These are phyloP conservation scores for Phyllopteryx taeniolatus DNA, from an alignment of 2,113 vertebrate species.

Conservation along the genomic window DNA sequence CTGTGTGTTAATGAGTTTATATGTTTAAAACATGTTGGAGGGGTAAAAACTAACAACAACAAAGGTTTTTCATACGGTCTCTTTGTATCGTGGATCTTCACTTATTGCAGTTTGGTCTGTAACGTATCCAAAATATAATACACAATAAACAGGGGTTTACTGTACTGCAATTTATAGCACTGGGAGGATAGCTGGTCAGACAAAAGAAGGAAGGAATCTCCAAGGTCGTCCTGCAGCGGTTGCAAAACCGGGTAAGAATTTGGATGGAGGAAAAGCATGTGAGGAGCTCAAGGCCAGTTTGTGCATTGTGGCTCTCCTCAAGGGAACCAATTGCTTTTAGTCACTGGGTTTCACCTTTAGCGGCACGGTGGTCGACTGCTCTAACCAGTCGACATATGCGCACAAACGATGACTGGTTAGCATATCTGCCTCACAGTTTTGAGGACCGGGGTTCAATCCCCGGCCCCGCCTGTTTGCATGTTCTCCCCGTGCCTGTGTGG, in stretches of 20 bases:
- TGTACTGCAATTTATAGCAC: constrained; percentile 34
- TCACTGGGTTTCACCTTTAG: constrained; percentile 60
- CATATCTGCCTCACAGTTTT: no score
- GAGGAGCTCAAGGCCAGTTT: constrained; percentile 49
- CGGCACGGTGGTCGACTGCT: no score
- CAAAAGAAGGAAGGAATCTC: constrained; percentile 33
- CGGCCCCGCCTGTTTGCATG: no score
- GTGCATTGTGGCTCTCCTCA: constrained; percentile 52
- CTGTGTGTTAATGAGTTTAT: no score
- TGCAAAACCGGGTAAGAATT: constrained; percentile 13
- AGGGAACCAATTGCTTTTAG: constrained; percentile 61
- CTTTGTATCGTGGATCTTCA: background rate
- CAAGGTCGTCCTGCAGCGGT: constrained; percentile 51
- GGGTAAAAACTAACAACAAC: background rate
- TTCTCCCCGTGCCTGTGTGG: no score
- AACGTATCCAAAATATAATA: background rate
- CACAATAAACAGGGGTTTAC: background rate
- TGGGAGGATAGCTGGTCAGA: constrained; percentile 28
- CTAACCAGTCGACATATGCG: no score
- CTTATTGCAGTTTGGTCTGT: background rate
- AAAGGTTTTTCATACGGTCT: background rate
- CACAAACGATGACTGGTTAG: no score
- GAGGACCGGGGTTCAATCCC: no score
- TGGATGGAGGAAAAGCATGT: constrained; percentile 28
- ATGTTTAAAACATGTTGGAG: background rate